Percentiles rank a stretch among this genome's conserved stretches.
Evolutionary conservation across 2,888 invertebrate species (phyloP).

Genomic region (Diachrysia chrysitis): DNA sequence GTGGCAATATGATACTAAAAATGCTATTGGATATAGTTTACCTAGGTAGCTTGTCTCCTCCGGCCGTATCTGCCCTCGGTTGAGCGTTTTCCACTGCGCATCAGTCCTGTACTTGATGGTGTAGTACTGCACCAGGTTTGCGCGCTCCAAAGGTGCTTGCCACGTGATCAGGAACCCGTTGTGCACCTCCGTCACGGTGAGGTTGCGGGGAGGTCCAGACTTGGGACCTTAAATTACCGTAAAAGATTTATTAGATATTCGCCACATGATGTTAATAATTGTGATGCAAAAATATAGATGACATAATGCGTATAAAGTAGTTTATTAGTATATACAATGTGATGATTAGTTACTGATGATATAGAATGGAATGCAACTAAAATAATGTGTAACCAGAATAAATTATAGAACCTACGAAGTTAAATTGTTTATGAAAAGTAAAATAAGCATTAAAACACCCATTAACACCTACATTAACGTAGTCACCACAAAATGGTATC

Average conservation of each 20-base stretch:
- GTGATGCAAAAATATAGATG: slow-evolving; percentile 1
- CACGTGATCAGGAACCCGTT: slow-evolving; percentile 97
- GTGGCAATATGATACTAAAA: too few species aligned
- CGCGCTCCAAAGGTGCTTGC: slow-evolving; percentile 95
- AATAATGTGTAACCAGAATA: too few species aligned
- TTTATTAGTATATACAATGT: background rate
- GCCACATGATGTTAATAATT: background rate
- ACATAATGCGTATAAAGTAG: background rate
- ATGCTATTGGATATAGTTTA: slow-evolving; percentile 68
- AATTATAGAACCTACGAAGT: too few species aligned
- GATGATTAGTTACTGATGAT: too few species aligned
- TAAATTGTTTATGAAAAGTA: too few species aligned
- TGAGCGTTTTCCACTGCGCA: slow-evolving; percentile 96
- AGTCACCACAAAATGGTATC: too few species aligned
- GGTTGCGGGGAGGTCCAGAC: slow-evolving; percentile 96
- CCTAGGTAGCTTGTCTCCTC: slow-evolving; percentile 97
- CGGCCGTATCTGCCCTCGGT: slow-evolving; percentile 95
- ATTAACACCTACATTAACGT: too few species aligned
- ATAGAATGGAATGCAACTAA: too few species aligned
- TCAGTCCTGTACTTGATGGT: slow-evolving; percentile 97
- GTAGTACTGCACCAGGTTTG: slow-evolving; percentile 95
- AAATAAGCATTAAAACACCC: too few species aligned
- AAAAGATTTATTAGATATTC: slow-evolving; percentile 16
- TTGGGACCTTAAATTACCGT: slow-evolving; percentile 92
- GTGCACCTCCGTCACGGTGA: slow-evolving; percentile 96